phyloP scores from a whole-genome alignment of 2,888 invertebrate species.

The Lasius platythorax region DNA sequence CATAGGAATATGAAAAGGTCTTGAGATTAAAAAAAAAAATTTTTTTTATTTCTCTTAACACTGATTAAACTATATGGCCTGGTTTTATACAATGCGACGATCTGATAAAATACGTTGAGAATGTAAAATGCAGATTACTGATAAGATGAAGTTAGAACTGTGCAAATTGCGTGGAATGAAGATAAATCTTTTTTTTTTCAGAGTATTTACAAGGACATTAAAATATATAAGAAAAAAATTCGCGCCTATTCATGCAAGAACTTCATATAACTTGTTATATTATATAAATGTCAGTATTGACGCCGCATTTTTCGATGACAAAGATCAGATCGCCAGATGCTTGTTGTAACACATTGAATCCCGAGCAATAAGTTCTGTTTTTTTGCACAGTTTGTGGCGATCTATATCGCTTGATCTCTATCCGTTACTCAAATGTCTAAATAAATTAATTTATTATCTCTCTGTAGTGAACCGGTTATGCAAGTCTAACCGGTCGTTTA shows the following conservation, averaged over 20 bases:
- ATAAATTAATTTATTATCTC: conserved; percentile 44
- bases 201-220: no score
- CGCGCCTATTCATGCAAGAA: neutral
- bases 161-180: neutral
- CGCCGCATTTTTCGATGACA: neutral
- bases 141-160: neutral
- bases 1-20: neutral
- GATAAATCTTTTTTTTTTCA: conserved; percentile 15
- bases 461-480: conserved; percentile 45
- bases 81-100: conserved; percentile 18
- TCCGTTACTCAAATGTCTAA: conserved; percentile 18
- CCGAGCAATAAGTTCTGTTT: neutral
- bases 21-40: conserved; percentile 7
- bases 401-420: neutral
- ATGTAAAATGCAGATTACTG: conserved; percentile 13
- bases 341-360: neutral
- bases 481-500: conserved; percentile 18
- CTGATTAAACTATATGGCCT: conserved; percentile 24
- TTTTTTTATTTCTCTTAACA: neutral
- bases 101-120: conserved; percentile 22
- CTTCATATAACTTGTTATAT: neutral
- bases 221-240: neutral
- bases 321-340: neutral
- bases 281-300: neutral
- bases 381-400: conserved; percentile 1